Evolutionary conservation across 1,140 invertebrate species (phyloP).

Genomic region (Panulirus ornatus): DNA sequence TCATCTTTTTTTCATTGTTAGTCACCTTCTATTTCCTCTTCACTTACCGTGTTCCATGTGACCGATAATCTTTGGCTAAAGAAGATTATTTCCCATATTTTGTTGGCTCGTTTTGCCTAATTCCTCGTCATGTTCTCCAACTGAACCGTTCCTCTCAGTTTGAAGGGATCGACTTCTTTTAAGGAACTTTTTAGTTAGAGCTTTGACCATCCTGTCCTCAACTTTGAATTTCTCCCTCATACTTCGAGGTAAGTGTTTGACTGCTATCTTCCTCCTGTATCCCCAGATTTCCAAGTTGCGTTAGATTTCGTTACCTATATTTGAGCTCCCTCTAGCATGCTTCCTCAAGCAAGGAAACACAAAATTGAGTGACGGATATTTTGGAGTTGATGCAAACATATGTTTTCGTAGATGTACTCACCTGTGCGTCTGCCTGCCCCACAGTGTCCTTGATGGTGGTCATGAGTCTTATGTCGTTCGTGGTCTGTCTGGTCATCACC

Average conservation of each 20-base stretch:
- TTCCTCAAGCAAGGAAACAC: not conserved
- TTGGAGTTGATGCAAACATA: not conserved
- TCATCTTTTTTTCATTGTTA: too few species aligned
- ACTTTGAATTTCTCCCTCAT: too few species aligned
- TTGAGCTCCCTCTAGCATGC: not conserved
- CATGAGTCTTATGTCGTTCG: conserved; percentile 13
- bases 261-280: not conserved
- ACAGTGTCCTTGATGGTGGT: conserved; percentile 45
- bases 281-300: not conserved
- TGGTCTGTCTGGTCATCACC: conserved; percentile 28
- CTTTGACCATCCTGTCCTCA: too few species aligned
- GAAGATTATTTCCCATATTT: too few species aligned
- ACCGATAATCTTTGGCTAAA: too few species aligned
- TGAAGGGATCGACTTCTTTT: too few species aligned
- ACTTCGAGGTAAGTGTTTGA: not conserved
- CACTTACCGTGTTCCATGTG: too few species aligned
- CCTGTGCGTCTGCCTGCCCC: not conserved
- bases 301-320: not conserved
- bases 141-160: too few species aligned
- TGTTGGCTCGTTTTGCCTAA: too few species aligned
- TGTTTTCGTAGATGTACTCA: not conserved
- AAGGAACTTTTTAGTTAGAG: too few species aligned
- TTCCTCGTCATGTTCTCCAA: too few species aligned
- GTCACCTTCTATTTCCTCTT: too few species aligned
- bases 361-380: not conserved